Base-by-base conservation (phyloP, 2,113 vertebrate genomes). In the Sclerurus mexicanus region DNA sequence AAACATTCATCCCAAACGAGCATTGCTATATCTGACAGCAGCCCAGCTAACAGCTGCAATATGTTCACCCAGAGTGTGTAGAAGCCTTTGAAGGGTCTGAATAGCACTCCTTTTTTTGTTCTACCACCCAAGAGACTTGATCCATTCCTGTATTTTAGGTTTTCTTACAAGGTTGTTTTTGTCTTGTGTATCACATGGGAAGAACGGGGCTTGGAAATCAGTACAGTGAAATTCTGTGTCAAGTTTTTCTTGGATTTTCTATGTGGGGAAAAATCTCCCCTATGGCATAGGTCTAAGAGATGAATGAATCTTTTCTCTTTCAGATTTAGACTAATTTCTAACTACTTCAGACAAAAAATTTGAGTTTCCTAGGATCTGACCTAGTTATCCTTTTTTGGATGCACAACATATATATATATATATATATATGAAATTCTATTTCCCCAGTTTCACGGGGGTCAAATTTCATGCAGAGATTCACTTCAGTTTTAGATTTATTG, bases 221-320 rank as follows among this genome's bases (percentile, higher is more conserved):
- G 64, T 46, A 76, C 37, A 84, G 60, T 82, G 35, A 93, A 95
- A 95, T 95, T 76, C 46, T 91, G 37, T 85, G 76, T 76, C 59
- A 77, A 90, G 84, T 95, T 97, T 94, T 95, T 92, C 94, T 94
- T 95, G 94, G 90, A 88, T 95, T 88, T 89, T 60, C 53, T 82
- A 4, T 24, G 25, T 6, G 18, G 31, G 50, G n/a, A 6, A 42
- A 50, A 86, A 88, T 35, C 35, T 93, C 53, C 75, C 58, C 68
- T 92, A 37, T 71, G 80, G 71, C 28, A 91, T n/a, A 90, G 12
- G 35, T 79, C 62, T 93, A 90, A 94, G 31, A 49, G 13, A 87
- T 72, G 75, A 97, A 94, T 80, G 62, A 95, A 82, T 40, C 46
- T 91, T 94, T 94, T 96, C 42, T 93, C 37, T 78, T 88, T 80